Conservation (phyloP, 2,888 invertebrate genomes). For the Homarus gammarus region DNA sequence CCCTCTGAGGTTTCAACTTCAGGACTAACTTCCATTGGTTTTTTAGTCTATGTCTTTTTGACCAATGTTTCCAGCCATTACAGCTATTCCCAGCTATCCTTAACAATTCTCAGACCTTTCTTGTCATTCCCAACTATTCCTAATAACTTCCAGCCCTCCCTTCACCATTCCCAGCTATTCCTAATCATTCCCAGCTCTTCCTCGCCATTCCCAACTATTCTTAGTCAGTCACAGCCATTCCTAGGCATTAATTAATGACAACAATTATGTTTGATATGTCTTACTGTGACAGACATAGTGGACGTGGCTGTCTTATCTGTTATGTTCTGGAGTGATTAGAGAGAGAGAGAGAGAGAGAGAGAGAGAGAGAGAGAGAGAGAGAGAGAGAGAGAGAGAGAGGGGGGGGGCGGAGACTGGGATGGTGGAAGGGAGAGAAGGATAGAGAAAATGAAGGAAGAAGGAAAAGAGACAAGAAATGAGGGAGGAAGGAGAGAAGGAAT, state of each 20-base stretch:
- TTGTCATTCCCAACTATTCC: too few species aligned
- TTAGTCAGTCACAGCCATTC: background rate
- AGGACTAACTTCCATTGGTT: too few species aligned
- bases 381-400: background rate
- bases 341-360: background rate
- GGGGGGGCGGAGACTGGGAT: background rate
- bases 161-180: too few species aligned
- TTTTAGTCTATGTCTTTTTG: too few species aligned
- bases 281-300: conserved; percentile 1
- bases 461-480: background rate
- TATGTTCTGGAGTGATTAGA: background rate
- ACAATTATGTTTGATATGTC: background rate
- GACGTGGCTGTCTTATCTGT: background rate
- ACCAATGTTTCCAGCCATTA: too few species aligned
- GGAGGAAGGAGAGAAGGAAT: background rate
- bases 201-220: background rate
- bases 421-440: background rate
- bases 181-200: background rate
- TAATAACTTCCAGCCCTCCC: too few species aligned
- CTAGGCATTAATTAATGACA: background rate
- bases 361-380: conserved; percentile 21
- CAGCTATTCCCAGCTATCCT: too few species aligned
- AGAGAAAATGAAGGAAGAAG: background rate
- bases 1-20: too few species aligned
- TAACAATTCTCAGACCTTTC: too few species aligned